Evolutionary conservation across 92 coral and sea anemone species (phyloP), one percentile per base, ranked within the genome.

Genomic region (Virgularia gustaviana): DNA sequence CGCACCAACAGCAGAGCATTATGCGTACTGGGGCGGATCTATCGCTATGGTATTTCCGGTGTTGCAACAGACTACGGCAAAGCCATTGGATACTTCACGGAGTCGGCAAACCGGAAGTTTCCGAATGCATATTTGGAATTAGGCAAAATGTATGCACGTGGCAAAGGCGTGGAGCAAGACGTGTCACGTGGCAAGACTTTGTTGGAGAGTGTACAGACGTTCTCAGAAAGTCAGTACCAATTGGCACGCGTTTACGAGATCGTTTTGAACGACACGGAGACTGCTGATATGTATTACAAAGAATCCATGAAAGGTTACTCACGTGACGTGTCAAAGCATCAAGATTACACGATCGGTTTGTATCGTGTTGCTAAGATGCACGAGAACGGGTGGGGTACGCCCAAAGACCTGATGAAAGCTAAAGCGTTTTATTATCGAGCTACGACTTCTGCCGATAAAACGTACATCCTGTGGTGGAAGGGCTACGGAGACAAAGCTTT

Each of bases 351-450:
- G 39, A 68, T 68, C 75, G 75, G 75, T 37, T 49, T 68, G 16
- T 47, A 68, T 68, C 75, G 75, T 11, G 51, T 68, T 33, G 75
- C 75, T 43, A 68, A 68, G 61, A 68, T 68, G 75, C 47, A 68
- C 75, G 75, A 68, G 30, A 15, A 35, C 36, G 75, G 75, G 29
- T 61, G 75, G 31, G 75, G 75, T 0, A 68, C 39, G 31, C 30
- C 75, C 43, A 49, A 49, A 45, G 75, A 68, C 25, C 34, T 16
- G 36, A 24, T 34, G 31, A 68, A 68, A 39, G 75, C 75, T 31
- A 68, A 49, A 49, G 75, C 75, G 44, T 68, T 68, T 49, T 68
- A 68, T 27, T 68, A 68, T 34, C 75, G 75, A n/a, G 75, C 75
- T 18, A 15, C 75, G 43, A 68, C 75, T 11, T 68, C 75, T 12